Percentiles rank a stretch among this genome's conserved stretches.
phyloP scores from a whole-genome alignment of 1,140 invertebrate species.

The Drosophila insularis region DNA sequence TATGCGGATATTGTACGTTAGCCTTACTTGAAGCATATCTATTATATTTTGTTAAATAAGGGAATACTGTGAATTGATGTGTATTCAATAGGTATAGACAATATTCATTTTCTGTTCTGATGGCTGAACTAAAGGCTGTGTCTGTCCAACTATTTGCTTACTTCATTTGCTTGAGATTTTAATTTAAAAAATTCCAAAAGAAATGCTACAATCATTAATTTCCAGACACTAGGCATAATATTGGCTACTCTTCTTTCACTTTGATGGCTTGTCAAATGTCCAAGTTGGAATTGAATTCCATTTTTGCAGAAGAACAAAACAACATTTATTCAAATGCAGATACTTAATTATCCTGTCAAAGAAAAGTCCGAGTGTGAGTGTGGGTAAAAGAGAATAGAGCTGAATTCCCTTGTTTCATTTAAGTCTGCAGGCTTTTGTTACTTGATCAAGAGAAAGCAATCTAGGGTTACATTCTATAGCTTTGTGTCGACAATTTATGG shows the following conservation, averaged over 20 bases:
- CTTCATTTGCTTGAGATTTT: neutral
- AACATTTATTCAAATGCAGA: conserved; percentile 17
- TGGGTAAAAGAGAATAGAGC: too few species aligned
- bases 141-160: too few species aligned
- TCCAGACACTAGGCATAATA: conserved; percentile 13
- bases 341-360: conserved; percentile 54
- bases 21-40: too few species aligned
- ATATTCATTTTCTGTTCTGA: too few species aligned
- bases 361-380: conserved; percentile 9
- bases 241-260: conserved; percentile 22
- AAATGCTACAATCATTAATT: neutral
- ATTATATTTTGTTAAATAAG: too few species aligned
- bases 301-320: conserved; percentile 13
- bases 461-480: neutral
- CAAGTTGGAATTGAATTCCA: conserved; percentile 37
- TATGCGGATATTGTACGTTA: neutral
- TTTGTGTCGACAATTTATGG: conserved; percentile 55
- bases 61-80: too few species aligned
- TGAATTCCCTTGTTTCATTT: neutral
- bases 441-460: conserved; percentile 26
- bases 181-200: neutral
- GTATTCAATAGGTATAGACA: too few species aligned
- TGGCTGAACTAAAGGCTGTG: too few species aligned
- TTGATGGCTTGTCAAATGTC: conserved; percentile 17
- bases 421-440: neutral